A percentile compares a stretch with the other conserved stretches of the same genome.
Evolutionary conservation across 1,140 invertebrate species (phyloP).

Genomic region (Nasonia longicornis): DNA sequence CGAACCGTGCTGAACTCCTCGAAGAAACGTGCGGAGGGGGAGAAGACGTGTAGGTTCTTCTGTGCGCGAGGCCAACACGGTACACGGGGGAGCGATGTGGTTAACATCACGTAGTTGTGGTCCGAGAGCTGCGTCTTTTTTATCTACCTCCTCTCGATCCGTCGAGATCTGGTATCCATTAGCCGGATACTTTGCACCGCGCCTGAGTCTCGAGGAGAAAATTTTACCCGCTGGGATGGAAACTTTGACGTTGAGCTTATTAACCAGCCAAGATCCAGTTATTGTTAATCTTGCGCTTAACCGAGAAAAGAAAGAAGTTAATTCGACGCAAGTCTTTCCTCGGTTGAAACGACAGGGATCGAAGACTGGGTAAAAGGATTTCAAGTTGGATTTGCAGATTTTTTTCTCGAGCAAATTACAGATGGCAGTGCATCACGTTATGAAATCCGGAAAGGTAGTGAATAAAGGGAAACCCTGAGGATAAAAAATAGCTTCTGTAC

Average conservation of each 20-base stretch:
- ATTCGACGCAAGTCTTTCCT: too few species aligned
- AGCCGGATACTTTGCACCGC: neutral
- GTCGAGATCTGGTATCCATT: slow-evolving; percentile 35
- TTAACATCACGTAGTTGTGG: slow-evolving; percentile 10
- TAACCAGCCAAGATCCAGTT: neutral
- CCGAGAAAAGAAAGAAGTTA: too few species aligned
- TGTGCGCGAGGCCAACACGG: neutral
- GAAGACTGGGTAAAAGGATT: too few species aligned
- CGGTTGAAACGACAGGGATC: too few species aligned
- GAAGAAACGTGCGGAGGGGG: neutral
- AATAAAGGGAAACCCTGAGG: too few species aligned
- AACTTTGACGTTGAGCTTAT: slow-evolving; percentile 12
- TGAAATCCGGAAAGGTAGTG: too few species aligned
- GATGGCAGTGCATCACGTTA: too few species aligned
- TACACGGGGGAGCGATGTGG: slow-evolving; percentile 19
- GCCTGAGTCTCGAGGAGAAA: neutral
- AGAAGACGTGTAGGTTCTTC: neutral
- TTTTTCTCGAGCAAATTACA: too few species aligned
- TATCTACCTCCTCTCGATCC: neutral
- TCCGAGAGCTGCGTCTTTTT: slow-evolving; percentile 1
- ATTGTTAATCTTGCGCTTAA: neutral
- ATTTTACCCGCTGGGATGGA: neutral
- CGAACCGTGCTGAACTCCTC: neutral
- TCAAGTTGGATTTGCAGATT: too few species aligned
- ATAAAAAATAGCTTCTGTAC: too few species aligned